Evolutionary conservation across 2,113 vertebrate genomes (phyloP).

Genomic region (Procavia capensis): DNA sequence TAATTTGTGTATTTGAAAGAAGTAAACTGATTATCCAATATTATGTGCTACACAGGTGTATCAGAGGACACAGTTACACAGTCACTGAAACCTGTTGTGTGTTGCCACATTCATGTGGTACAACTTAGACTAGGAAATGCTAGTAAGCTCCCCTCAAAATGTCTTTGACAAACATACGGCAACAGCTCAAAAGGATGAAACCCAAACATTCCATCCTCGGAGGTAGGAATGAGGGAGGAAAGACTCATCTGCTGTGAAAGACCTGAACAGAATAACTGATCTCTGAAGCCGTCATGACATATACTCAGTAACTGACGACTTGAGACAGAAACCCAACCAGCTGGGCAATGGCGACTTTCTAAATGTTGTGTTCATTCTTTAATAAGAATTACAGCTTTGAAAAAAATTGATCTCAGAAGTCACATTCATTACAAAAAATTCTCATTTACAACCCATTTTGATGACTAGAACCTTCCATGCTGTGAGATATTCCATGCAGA

Average conservation of each 20-base stretch:
- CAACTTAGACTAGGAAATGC: slow-evolving; percentile 30
- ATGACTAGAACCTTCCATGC: background rate
- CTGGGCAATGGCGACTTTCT: background rate
- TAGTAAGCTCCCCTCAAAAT: background rate
- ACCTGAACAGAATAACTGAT: background rate
- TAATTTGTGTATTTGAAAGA: background rate
- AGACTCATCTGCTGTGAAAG: background rate
- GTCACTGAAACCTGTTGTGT: slow-evolving; percentile 8
- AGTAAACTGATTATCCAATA: background rate
- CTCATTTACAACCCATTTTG: slow-evolving; percentile 32
- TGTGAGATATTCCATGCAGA: background rate
- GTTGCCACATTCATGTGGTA: background rate
- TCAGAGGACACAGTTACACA: background rate
- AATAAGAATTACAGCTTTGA: slow-evolving; percentile 54
- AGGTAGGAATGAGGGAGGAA: background rate
- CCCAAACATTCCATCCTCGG: background rate
- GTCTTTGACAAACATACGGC: background rate
- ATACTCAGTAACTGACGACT: background rate
- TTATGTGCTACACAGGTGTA: too few relatives aligned
- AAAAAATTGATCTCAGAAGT: slow-evolving; percentile 56
- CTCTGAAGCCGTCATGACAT: background rate
- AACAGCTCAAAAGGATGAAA: background rate
- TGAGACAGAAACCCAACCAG: background rate
- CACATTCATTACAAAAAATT: background rate
- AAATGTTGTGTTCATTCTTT: slow-evolving; percentile 7